Percentiles rank a stretch among this genome's conserved stretches.
These are phyloP conservation scores for Lepas anatifera DNA, from an alignment of 2,888 invertebrate species.

Conservation along the genomic window DNA sequence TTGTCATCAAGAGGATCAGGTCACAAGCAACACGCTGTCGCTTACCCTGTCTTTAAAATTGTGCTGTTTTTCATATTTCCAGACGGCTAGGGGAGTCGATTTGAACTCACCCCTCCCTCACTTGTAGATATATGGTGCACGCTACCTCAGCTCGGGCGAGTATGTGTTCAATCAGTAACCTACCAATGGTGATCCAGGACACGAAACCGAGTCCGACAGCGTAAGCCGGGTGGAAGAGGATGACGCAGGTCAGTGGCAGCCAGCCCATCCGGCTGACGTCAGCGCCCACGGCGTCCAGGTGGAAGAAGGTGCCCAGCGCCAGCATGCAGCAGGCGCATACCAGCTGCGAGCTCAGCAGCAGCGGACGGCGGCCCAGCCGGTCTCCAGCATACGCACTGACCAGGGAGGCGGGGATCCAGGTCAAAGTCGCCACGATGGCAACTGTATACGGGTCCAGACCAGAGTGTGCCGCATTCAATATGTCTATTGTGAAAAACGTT, in stretches of 20 bases:
- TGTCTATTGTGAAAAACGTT: conserved; percentile 77
- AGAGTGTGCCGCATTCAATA: conserved; percentile 69
- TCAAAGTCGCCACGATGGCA: conserved; percentile 76
- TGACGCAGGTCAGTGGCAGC: conserved; percentile 10
- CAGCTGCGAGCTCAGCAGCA: conserved; percentile 67
- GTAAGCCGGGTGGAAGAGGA: background rate
- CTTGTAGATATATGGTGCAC: too few species aligned
- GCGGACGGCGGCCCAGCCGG: conserved; percentile 70
- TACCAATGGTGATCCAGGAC: conserved; percentile 2
- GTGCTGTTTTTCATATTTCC: too few species aligned
- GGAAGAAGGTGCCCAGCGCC: conserved; percentile 59
- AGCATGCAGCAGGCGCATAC: conserved; percentile 43
- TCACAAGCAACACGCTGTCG: too few species aligned
- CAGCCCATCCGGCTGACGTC: conserved; percentile 4
- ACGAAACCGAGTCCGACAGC: background rate
- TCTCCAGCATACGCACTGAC: conserved; percentile 76
- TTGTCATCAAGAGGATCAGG: too few species aligned
- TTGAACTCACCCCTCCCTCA: too few species aligned
- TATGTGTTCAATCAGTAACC: too few species aligned
- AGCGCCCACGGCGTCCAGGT: conserved; percentile 34
- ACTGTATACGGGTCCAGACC: conserved; percentile 58
- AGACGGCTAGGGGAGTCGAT: too few species aligned
- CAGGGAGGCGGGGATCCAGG: conserved; percentile 78
- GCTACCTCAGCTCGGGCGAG: too few species aligned
- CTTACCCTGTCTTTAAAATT: too few species aligned